These are phyloP conservation scores for Hippocampus barbouri DNA, from an alignment of 2,113 vertebrate genomes.

Conservation along the genomic window DNA sequence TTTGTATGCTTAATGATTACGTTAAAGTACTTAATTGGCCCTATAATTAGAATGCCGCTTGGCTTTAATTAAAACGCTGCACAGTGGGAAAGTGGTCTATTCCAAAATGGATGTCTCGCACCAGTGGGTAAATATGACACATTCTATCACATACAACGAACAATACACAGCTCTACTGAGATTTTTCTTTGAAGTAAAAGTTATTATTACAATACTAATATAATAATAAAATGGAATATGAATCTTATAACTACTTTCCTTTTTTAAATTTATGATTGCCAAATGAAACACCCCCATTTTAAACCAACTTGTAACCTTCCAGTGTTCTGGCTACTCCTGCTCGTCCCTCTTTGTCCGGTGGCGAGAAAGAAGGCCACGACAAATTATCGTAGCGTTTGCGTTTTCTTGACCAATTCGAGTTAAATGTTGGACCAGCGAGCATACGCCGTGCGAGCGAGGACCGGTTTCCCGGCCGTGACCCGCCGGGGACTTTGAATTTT, in stretches of 20 bases:
- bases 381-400: slow-evolving; percentile 73
- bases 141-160: background rate
- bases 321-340: slow-evolving; percentile 55
- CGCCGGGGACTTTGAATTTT: slow-evolving; percentile 62
- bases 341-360: slow-evolving; percentile 79
- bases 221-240: background rate
- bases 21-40: no score
- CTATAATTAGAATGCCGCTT: slow-evolving; percentile 13
- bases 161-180: background rate
- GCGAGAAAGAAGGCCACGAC: slow-evolving; percentile 72
- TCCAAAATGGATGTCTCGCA: slow-evolving; percentile 26
- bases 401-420: slow-evolving; percentile 67
- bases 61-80: slow-evolving; percentile 22
- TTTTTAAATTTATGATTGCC: background rate
- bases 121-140: background rate
- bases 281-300: slow-evolving; percentile 47
- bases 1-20: no score
- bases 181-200: background rate
- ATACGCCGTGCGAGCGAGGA: slow-evolving; percentile 63
- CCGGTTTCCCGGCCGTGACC: slow-evolving; percentile 69
- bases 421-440: slow-evolving; percentile 69
- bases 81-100: slow-evolving; percentile 39
- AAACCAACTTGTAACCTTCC: slow-evolving; percentile 47
- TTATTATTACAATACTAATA: no score
- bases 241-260: background rate